A percentile compares a stretch with the other conserved stretches of the same genome.
phyloP scores from a whole-genome alignment of 2,113 vertebrate species.

The Chlorodrepanis virens region DNA sequence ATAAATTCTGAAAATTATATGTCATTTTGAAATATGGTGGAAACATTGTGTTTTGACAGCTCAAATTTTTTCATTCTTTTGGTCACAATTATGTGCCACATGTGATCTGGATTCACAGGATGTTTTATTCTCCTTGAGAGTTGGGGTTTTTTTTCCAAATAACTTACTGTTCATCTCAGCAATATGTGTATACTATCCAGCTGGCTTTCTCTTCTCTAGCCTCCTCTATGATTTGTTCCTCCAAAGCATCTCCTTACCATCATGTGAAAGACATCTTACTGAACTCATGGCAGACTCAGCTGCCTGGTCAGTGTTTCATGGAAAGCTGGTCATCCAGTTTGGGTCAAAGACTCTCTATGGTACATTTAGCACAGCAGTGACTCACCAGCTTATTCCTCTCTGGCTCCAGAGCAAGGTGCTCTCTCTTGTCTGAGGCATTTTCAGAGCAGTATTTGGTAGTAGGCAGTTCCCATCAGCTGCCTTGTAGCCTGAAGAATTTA shows the following conservation, averaged over 20 bases:
- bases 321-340: background rate
- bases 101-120: constrained; percentile 6
- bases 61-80: constrained; percentile 16
- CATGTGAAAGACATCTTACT: background rate
- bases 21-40: constrained; percentile 27
- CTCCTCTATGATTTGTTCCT: background rate
- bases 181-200: background rate
- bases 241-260: background rate
- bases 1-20: constrained; percentile 27
- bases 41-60: constrained; percentile 26
- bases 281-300: background rate
- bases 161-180: background rate
- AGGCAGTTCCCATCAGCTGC: background rate
- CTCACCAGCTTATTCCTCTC: background rate
- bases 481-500: background rate
- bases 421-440: background rate
- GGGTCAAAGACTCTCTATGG: background rate
- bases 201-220: background rate
- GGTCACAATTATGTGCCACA: constrained; percentile 3
- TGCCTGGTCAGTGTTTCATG: background rate
- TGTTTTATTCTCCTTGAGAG: background rate
- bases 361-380: background rate
- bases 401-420: background rate
- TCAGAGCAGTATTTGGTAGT: background rate
- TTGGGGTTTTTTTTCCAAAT: background rate